phyloP scores from a whole-genome alignment of 2,888 invertebrate genomes.

The Ormyrus nitidulus region DNA sequence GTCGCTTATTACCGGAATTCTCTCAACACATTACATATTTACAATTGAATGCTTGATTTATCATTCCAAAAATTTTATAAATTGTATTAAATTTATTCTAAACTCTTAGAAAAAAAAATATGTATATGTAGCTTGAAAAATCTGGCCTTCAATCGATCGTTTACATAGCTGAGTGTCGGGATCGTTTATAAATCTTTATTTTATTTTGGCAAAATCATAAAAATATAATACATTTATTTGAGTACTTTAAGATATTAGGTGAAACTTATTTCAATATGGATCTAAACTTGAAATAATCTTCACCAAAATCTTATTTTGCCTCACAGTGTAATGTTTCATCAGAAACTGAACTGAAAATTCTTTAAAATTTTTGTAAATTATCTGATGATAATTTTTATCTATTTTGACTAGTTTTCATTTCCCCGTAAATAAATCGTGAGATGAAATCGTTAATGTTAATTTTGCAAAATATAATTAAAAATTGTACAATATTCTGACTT shows the following conservation, averaged over 20 bases:
- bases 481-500: too few relatives aligned
- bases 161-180: conserved; percentile 1
- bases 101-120: conserved; percentile 39
- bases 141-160: conserved; percentile 7
- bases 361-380: neutral
- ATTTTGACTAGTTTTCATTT: conserved; percentile 22
- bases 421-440: neutral
- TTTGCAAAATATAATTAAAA: too few relatives aligned
- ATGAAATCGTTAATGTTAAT: neutral
- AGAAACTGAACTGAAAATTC: conserved; percentile 17
- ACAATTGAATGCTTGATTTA: conserved; percentile 43
- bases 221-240: neutral
- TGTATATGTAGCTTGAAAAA: conserved; percentile 30
- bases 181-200: conserved; percentile 14
- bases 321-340: conserved; percentile 40
- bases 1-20: conserved; percentile 26
- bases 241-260: conserved; percentile 63
- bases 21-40: conserved; percentile 37
- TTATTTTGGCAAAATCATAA: conserved; percentile 18
- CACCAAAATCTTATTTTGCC: conserved; percentile 59
- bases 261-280: conserved; percentile 75
- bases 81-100: conserved; percentile 23
- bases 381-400: conserved; percentile 9
- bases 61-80: conserved; percentile 20
- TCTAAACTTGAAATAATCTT: conserved; percentile 74